Conservation (phyloP, 2,888 invertebrate species). For the Polylopha cassiicola region DNA sequence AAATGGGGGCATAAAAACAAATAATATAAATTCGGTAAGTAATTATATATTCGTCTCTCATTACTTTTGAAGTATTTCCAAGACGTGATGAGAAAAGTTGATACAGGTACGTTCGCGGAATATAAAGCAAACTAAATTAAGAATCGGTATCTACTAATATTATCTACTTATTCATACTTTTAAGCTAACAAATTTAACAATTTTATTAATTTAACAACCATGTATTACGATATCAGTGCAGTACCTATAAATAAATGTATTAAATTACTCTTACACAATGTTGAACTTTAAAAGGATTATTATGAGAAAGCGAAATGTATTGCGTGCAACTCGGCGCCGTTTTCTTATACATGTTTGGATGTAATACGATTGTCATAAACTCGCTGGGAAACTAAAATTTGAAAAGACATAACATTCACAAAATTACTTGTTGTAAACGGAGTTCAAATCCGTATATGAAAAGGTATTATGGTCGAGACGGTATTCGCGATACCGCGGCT, state of each 20-base stretch:
- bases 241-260: too few relatives aligned
- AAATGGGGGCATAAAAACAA: neutral
- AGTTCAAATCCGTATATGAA: neutral
- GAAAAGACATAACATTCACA: constrained; percentile 7
- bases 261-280: constrained; percentile 14
- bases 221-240: too few relatives aligned
- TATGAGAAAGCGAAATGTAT: constrained; percentile 21
- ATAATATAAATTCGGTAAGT: constrained; percentile 1
- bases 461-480: too few relatives aligned
- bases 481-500: too few relatives aligned
- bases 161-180: too few relatives aligned
- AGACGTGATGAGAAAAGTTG: too few relatives aligned
- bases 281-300: constrained; percentile 17
- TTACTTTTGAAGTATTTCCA: neutral
- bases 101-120: too few relatives aligned
- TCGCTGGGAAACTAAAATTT: constrained; percentile 9
- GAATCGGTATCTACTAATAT: too few relatives aligned
- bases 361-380: constrained; percentile 4
- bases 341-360: constrained; percentile 10
- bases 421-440: constrained; percentile 1
- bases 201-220: too few relatives aligned
- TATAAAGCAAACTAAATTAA: too few relatives aligned
- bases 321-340: constrained; percentile 15
- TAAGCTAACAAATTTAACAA: too few relatives aligned
- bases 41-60: constrained; percentile 1